A percentile compares a stretch with the other conserved stretches of the same genome.
Evolutionary conservation across 2,113 vertebrate genomes (phyloP).

Genomic region (Coreoperca whiteheadi): DNA sequence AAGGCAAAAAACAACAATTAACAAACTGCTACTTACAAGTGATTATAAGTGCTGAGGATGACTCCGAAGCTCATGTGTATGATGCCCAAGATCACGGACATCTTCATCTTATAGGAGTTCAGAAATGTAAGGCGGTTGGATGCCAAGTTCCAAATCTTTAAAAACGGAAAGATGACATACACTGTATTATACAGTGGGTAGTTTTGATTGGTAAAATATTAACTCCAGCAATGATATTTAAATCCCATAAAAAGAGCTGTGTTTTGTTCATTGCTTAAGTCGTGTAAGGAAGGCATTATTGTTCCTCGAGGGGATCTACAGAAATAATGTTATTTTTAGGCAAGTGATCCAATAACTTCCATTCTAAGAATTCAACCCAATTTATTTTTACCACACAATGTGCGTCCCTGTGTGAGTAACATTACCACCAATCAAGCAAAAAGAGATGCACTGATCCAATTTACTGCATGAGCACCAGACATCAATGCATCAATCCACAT

Average conservation of each 20-base stretch:
- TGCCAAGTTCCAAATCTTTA: conserved; percentile 96
- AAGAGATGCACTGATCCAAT: not conserved
- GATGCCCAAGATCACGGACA: conserved; percentile 97
- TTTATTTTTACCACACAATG: not conserved
- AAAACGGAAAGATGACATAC: conserved; percentile 22
- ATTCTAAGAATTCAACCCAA: not conserved
- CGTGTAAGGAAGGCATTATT: not conserved
- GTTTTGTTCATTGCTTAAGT: not conserved
- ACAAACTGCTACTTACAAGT: conserved; percentile 88
- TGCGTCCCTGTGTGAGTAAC: not conserved
- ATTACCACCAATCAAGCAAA: not conserved
- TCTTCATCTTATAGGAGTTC: conserved; percentile 99
- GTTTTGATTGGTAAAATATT: not conserved
- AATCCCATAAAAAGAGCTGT: not conserved
- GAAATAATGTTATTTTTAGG: not conserved
- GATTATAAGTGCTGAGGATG: conserved; percentile 92
- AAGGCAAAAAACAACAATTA: not conserved
- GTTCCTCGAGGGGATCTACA: not conserved
- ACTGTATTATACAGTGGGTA: not conserved
- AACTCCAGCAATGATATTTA: not conserved
- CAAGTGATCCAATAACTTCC: not conserved
- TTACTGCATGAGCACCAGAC: not conserved
- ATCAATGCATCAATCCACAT: not conserved
- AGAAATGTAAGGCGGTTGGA: conserved; percentile 94
- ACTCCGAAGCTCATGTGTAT: conserved; percentile 96